Evolutionary conservation across 2,888 invertebrate species (phyloP).

Genomic region (Diaperis boleti): DNA sequence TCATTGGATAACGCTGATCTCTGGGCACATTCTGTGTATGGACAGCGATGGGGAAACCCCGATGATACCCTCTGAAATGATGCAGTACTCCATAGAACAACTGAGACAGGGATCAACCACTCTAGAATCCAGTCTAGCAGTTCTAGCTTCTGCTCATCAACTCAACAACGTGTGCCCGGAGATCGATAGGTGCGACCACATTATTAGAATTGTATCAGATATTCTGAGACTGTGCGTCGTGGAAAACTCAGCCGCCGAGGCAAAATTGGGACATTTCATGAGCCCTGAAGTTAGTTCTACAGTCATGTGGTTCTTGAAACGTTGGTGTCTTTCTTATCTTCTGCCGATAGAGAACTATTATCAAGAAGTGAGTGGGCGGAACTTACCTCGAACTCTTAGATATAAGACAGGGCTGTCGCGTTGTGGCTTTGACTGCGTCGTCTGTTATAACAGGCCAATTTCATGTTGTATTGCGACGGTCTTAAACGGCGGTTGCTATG

Average conservation of each 20-base stretch:
- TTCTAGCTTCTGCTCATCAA: constrained; percentile 46
- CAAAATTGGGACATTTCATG: constrained; percentile 75
- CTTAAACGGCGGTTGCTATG: too few relatives aligned
- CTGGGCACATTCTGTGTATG: constrained; percentile 77
- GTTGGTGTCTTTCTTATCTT: constrained; percentile 82
- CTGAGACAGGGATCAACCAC: constrained; percentile 57
- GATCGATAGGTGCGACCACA: constrained; percentile 65
- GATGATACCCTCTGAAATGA: constrained; percentile 75
- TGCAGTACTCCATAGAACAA: constrained; percentile 71
- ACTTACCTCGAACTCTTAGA: background rate
- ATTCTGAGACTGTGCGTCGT: constrained; percentile 81
- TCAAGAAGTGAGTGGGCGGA: constrained; percentile 64
- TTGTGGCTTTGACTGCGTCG: too few relatives aligned
- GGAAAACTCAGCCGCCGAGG: constrained; percentile 78
- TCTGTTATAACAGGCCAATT: too few relatives aligned
- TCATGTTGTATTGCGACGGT: too few relatives aligned
- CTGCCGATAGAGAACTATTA: constrained; percentile 74
- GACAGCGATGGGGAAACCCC: constrained; percentile 77
- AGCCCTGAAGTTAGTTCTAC: constrained; percentile 86
- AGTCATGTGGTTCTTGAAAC: constrained; percentile 82
- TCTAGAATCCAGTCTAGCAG: constrained; percentile 63
- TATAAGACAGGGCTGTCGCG: too few relatives aligned
- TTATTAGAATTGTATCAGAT: constrained; percentile 75
- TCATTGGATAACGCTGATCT: constrained; percentile 88
- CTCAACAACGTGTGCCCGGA: constrained; percentile 56